Evolutionary conservation across 1,140 invertebrate species (phyloP), one percentile per base, ranked within the genome.

Genomic region (Ips nitidus): DNA sequence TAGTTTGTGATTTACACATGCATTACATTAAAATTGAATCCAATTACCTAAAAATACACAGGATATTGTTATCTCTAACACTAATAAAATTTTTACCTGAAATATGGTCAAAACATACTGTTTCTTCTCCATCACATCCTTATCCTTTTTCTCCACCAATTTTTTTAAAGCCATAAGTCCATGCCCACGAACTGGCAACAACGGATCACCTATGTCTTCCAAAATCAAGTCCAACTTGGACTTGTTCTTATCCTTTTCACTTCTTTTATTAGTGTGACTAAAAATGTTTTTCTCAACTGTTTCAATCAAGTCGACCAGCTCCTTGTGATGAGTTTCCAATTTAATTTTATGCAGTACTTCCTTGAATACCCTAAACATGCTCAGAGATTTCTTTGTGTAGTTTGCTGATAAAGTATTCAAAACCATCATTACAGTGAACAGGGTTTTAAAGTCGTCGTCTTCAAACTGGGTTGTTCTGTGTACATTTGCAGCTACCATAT

Each of bases 161-260:
- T 88, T 90, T 39, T 86, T 88, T 5, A 95, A 78, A 59, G 84
- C 80, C 66, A 94, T 87, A 37, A 95, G 79, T 4, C 88, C 94
- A 83, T 95, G 93, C 36, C 89, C 92, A 78, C 88, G 84, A 1
- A 91, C 85, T 4, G 93, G 93, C n/a, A 95, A 77, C 52, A 91
- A 78, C n/a, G 87, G 82, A 82, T 93, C 89, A 74, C 85, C 85
- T 3, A 91, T 80, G 82, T 94, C 87, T 52, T 83, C 76, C 22
- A 94, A 75, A 1, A 89, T 89, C 76, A 86, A 82, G 57, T 87
- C 83, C 77, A 87, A 89, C 65, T 82, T 79, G 53, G 80, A 83
- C 43, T 79, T 76, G 78, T 47, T 56, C 4, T 0, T 40, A 3
- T 3, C 41, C 52, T 3, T 41, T 47, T 70, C 53, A 39, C 73